Base-by-base conservation (phyloP, 2,888 invertebrate genomes). In the Gymnosoma rotundatum region DNA sequence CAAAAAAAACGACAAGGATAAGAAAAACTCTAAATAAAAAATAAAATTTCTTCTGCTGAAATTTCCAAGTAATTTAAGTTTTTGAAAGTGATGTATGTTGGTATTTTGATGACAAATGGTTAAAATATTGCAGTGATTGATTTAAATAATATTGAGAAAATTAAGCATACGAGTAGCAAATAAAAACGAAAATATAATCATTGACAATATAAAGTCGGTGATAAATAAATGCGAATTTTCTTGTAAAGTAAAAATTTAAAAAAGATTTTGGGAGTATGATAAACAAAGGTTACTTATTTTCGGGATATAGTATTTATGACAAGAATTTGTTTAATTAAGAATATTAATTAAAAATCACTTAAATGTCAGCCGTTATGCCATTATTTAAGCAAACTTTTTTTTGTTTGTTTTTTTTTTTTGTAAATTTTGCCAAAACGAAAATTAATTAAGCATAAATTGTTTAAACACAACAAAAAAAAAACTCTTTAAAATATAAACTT, bases 381-480 rank as follows among this genome's bases (percentile, higher is more conserved):
- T 58, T 32, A 20, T 45, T 48, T 32, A 21, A 69, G 54, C 61
- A 61, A 78, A 78, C 45, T 69, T 61, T 25, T 25, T 2, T 25
- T 25, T 25, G 1, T 25, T 25, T 25, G 1, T 25, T 25, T 32
- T 75, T 75, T 61, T 61, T 78, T 36, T 61, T 60, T 45, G 20
- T 42, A 66, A 66, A 21, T 52, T 78, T 78, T 45, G 69, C 25
- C 45, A 61, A 78, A 78, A 69, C 69, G 69, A 69, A 78, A 78
- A 69, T 78, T 78, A 78, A 78, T 78, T 70, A 78, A 78, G 69
- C 78, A 67, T 61, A 61, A 78, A 63, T 60, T 52, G 60, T 52
- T 21, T 18, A 75, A 58, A 45, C 14, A 48, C 16, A 58, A 38
- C 50, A 60, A 61, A 20, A 78, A 54, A 21, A 69, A 78, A 61